A percentile compares a stretch with the other conserved stretches of the same genome.
Conservation (phyloP, 2,113 vertebrate genomes). For the Rhea pennata region DNA sequence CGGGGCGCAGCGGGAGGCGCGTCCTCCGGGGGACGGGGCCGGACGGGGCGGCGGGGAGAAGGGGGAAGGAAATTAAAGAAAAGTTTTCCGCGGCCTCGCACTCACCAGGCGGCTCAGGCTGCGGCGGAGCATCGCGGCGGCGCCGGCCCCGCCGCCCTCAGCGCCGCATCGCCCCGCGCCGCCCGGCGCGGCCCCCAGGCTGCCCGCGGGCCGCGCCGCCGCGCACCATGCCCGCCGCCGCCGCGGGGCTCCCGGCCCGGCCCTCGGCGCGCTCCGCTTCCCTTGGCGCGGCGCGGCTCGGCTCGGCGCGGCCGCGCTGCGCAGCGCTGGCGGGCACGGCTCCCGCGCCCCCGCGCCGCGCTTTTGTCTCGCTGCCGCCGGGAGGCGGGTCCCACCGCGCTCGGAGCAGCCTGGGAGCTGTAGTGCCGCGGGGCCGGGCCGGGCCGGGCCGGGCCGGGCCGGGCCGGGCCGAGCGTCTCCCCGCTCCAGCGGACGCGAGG, state of each 20-base stretch:
- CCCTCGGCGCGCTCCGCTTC: too few relatives aligned
- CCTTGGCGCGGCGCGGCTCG: too few relatives aligned
- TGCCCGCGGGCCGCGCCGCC: background rate
- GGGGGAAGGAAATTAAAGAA: too few relatives aligned
- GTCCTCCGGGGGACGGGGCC: too few relatives aligned
- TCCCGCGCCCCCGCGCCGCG: background rate
- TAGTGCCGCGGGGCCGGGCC: background rate
- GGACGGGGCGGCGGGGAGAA: too few relatives aligned
- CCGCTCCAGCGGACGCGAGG: too few relatives aligned
- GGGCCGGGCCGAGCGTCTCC: too few relatives aligned
- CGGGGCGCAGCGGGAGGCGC: too few relatives aligned
- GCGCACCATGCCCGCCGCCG: background rate
- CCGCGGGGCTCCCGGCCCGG: background rate
- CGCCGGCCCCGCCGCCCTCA: background rate
- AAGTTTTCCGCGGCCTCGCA: too few relatives aligned
- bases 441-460: too few relatives aligned
- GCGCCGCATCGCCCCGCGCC: background rate
- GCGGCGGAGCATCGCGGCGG: slow-evolving; percentile 40
- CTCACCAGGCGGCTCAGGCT: slow-evolving; percentile 49
- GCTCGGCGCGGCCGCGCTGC: too few relatives aligned
- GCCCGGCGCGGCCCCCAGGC: background rate
- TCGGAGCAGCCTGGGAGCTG: slow-evolving; percentile 22
- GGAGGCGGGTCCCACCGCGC: background rate
- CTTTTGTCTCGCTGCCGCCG: background rate
- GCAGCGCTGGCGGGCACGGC: background rate